Evolutionary conservation across 2,113 vertebrate genomes (phyloP).

Genomic region (Seriola dumerili): DNA sequence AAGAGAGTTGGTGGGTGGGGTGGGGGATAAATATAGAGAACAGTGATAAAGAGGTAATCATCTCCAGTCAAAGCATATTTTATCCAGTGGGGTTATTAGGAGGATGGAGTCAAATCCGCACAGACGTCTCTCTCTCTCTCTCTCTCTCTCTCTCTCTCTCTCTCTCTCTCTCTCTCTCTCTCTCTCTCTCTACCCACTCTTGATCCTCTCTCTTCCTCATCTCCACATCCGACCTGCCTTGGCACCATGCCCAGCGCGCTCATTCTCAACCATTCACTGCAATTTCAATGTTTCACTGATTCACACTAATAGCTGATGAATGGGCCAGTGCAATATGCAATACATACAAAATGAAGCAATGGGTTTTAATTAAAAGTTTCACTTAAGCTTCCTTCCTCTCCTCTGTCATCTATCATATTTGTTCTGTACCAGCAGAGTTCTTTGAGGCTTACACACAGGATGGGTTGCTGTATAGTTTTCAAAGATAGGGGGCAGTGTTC

Average conservation of each 20-base stretch:
- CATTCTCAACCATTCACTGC: constrained; percentile 56
- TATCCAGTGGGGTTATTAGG: constrained; percentile 75
- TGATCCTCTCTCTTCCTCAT: constrained; percentile 61
- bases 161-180: neutral
- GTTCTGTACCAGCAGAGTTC: neutral
- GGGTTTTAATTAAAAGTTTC: constrained; percentile 70
- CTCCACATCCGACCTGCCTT: constrained; percentile 49
- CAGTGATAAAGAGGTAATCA: constrained; percentile 76
- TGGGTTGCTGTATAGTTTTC: constrained; percentile 32
- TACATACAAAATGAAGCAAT: constrained; percentile 62
- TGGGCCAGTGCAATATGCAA: constrained; percentile 45
- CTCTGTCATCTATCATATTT: constrained; percentile 32
- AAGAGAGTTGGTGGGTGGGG: constrained; percentile 20
- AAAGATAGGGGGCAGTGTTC: constrained; percentile 83
- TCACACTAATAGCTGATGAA: constrained; percentile 77
- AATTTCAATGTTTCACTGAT: constrained; percentile 72
- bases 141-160: neutral
- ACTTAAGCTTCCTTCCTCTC: constrained; percentile 28
- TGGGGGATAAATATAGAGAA: constrained; percentile 69
- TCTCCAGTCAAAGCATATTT: constrained; percentile 76
- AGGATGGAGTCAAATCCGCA: constrained; percentile 70
- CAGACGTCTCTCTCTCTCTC: constrained; percentile 27
- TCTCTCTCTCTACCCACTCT: constrained; percentile 50
- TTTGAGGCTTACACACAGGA: neutral
- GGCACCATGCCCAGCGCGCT: constrained; percentile 60